Evolutionary conservation across 2,888 invertebrate genomes (phyloP).

Genomic region (Limnephilus auricula): DNA sequence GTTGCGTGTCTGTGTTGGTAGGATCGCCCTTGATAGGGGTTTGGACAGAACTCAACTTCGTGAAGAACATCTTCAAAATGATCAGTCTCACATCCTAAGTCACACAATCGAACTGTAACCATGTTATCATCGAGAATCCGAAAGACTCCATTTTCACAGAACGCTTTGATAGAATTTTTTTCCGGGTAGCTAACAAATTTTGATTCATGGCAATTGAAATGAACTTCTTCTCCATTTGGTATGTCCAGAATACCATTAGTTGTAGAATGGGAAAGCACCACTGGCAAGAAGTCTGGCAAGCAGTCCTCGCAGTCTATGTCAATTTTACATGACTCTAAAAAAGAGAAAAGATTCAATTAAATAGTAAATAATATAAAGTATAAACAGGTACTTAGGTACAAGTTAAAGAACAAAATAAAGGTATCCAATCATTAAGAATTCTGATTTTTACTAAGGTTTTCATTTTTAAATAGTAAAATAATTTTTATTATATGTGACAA

Average conservation of each 20-base stretch:
- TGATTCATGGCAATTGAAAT: constrained; percentile 72
- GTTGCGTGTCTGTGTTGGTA: constrained; percentile 69
- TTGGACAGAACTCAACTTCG: constrained; percentile 71
- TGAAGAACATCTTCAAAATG: constrained; percentile 75
- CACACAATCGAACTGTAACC: constrained; percentile 70
- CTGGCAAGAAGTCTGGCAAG: constrained; percentile 75
- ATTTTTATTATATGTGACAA: neutral
- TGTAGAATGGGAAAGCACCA: constrained; percentile 72
- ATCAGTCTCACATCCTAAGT: constrained; percentile 75
- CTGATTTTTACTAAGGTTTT: neutral
- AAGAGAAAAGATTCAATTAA: neutral
- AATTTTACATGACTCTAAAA: constrained; percentile 70
- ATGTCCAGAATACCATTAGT: constrained; percentile 68
- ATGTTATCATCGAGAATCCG: constrained; percentile 69
- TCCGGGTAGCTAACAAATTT: constrained; percentile 72
- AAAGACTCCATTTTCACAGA: constrained; percentile 72
- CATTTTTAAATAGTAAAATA: neutral
- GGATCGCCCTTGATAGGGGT: constrained; percentile 73
- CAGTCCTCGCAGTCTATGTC: constrained; percentile 74
- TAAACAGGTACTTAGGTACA: neutral
- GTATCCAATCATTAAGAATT: neutral
- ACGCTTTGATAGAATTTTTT: constrained; percentile 68
- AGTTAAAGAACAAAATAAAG: neutral
- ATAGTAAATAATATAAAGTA: neutral
- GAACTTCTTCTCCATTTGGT: constrained; percentile 70